Base-by-base conservation (phyloP, 2,113 vertebrate species). In the Lophotis ruficrista region DNA sequence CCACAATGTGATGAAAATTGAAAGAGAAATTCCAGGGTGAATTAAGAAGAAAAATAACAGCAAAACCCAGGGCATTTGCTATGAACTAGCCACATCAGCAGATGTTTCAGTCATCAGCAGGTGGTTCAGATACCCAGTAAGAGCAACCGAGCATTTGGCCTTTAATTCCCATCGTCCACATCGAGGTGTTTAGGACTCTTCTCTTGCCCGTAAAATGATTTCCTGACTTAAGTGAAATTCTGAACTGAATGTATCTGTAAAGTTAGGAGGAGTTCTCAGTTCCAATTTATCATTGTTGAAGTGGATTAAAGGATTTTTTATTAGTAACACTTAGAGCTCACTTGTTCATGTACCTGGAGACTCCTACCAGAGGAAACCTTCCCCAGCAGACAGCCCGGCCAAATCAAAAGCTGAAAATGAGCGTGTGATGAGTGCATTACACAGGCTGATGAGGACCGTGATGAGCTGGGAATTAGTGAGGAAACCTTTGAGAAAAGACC, bases 291-390 rank as follows among this genome's bases (percentile, higher is more conserved):
- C 96, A 95, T 85, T 97, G 94, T 95, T 94, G 77, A 95, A 96
- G 94, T 95, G 87, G 95, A 97, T 96, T 97, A 96, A 95, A 97
- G 93, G 93, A 95, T 97, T 96, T 97, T 97, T 96, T 96, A 90
- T 96, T 95, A 97, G 92, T 64, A 97, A 91, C 95, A 97, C 91
- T 97, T 96, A 85, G 47, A 94, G 87, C 87, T 95, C 78, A 92
- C 94, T 97, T 96, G 89, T 89, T 97, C 91, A n/a, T 70, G 90
- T 87, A 94, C 83, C 95, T 95, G 96, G 95, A 96, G 96, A 96
- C 94, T 94, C 80, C 89, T 77, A 78, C 69, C 65, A 91, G 92
- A 93, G 77, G 73, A 96, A 89, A 89, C 57, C 73, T 72, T 91
- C 57, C 94, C 92, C 90, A 87, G 83, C 73, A 92, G 94, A 90